Conservation (phyloP, 2,888 invertebrate genomes). For the Beris morrisii region DNA sequence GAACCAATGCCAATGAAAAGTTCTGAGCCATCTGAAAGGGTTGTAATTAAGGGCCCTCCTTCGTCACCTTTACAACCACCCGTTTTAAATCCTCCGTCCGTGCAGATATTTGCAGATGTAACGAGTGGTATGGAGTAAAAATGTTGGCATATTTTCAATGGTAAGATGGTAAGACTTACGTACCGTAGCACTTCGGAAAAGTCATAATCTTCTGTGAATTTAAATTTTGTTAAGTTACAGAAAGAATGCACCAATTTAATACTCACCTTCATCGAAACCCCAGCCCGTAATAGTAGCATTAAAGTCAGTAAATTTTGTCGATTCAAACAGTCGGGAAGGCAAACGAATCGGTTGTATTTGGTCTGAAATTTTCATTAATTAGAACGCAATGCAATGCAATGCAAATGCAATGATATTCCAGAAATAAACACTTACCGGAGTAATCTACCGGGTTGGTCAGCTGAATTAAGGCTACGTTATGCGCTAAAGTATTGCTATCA, state of each 20-base stretch:
- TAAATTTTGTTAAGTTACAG: slow-evolving; percentile 2
- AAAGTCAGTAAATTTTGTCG: slow-evolving; percentile 43
- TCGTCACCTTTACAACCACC: slow-evolving; percentile 51
- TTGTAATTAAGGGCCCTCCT: slow-evolving; percentile 47
- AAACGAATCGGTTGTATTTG: slow-evolving; percentile 53
- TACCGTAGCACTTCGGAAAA: slow-evolving; percentile 53
- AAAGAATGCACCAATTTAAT: no score
- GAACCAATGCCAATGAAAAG: slow-evolving; percentile 52
- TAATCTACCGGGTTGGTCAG: slow-evolving; percentile 49
- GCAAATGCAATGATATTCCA: no score
- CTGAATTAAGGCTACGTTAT: slow-evolving; percentile 52
- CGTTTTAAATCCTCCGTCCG: slow-evolving; percentile 49
- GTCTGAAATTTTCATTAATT: slow-evolving; percentile 45
- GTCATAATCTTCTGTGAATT: slow-evolving; percentile 1
- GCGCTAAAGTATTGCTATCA: slow-evolving; percentile 51
- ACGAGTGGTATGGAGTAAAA: slow-evolving; percentile 51
- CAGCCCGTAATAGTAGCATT: slow-evolving; percentile 43
- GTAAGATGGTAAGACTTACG: slow-evolving; percentile 54
- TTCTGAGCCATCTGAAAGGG: slow-evolving; percentile 42
- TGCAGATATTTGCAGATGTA: slow-evolving; percentile 52
- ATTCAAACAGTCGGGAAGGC: slow-evolving; percentile 48
- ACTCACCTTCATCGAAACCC: slow-evolving; percentile 45
- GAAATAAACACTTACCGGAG: slow-evolving; percentile 45
- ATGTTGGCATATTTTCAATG: slow-evolving; percentile 52
- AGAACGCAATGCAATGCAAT: no score